A percentile compares a stretch with the other conserved stretches of the same genome.
Evolutionary conservation across 2,797 vertebrate genomes (phyloP).

Genomic region (Kryptolebias ocellatus): DNA sequence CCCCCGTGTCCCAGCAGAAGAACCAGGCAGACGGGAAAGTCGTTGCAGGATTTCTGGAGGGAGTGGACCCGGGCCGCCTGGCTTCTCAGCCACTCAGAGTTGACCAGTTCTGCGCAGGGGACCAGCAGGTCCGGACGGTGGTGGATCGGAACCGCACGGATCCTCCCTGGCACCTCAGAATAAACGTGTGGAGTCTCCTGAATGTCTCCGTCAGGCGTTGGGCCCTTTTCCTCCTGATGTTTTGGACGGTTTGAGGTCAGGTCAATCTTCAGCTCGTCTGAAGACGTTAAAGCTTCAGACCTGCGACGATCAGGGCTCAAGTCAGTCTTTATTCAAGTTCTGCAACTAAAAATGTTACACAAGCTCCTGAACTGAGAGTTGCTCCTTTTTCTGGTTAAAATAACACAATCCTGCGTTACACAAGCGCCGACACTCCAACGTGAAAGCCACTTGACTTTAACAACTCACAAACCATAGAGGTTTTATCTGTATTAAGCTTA

Average conservation of each 20-base stretch:
- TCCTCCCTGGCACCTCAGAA: background rate
- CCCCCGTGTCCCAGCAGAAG: constrained; percentile 72
- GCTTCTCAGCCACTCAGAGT: constrained; percentile 92
- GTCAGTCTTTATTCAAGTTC: constrained; percentile 44
- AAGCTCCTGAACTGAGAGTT: constrained; percentile 9
- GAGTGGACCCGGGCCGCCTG: constrained; percentile 87
- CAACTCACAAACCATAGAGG: too few relatives aligned
- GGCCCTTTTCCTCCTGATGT: background rate
- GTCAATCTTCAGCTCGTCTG: background rate
- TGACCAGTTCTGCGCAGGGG: constrained; percentile 89
- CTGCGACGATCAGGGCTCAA: constrained; percentile 61
- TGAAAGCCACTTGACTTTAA: background rate
- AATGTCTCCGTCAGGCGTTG: background rate
- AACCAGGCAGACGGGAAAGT: constrained; percentile 89
- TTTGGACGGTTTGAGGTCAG: background rate
- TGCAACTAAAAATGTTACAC: constrained; percentile 5
- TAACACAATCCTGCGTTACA: background rate
- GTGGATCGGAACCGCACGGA: constrained; percentile 86
- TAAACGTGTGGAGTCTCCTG: background rate
- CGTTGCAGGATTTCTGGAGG: constrained; percentile 87
- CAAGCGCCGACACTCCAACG: background rate
- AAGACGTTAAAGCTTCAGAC: constrained; percentile 40
- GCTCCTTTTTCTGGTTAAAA: constrained; percentile 14
- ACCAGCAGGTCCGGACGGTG: constrained; percentile 87
- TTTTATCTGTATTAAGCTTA: too few relatives aligned